These are phyloP conservation scores for Meteorus cinctellus DNA, from an alignment of 2,888 invertebrate genomes.

Conservation along the genomic window DNA sequence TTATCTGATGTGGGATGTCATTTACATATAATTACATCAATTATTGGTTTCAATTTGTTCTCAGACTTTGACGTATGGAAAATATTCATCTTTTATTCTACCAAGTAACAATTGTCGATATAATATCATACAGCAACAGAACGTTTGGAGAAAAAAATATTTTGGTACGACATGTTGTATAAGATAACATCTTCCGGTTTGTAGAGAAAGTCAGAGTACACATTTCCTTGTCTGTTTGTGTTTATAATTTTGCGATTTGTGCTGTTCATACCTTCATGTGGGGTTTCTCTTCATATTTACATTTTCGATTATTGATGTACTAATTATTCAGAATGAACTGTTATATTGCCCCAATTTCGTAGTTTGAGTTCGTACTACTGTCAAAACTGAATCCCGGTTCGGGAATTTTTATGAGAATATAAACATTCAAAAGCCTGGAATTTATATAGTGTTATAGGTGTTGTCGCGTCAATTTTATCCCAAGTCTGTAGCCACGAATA, in stretches of 20 bases:
- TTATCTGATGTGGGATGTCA: too few relatives aligned
- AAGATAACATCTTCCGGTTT: conserved; percentile 17
- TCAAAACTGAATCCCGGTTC: too few relatives aligned
- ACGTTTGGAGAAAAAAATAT: neutral
- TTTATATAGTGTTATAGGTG: neutral
- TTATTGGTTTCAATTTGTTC: too few relatives aligned
- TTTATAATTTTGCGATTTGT: conserved; percentile 20
- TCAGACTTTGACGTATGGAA: too few relatives aligned
- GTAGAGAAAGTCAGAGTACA: conserved; percentile 24
- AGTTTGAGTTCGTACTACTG: too few relatives aligned
- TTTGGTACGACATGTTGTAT: neutral
- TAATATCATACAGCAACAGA: neutral
- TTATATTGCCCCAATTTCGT: too few relatives aligned
- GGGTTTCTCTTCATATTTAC: conserved; percentile 8
- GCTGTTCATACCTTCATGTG: neutral
- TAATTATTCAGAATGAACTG: too few relatives aligned
- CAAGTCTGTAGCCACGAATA: neutral
- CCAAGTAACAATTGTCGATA: neutral
- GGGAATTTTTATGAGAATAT: too few relatives aligned
- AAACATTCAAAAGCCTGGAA: too few relatives aligned
- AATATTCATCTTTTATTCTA: neutral
- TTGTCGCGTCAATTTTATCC: neutral
- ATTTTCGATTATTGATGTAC: neutral
- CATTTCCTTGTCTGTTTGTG: neutral
- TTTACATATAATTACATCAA: too few relatives aligned